Evolutionary conservation across 2,113 vertebrate genomes (phyloP).

Genomic region (Serilophus lunatus): DNA sequence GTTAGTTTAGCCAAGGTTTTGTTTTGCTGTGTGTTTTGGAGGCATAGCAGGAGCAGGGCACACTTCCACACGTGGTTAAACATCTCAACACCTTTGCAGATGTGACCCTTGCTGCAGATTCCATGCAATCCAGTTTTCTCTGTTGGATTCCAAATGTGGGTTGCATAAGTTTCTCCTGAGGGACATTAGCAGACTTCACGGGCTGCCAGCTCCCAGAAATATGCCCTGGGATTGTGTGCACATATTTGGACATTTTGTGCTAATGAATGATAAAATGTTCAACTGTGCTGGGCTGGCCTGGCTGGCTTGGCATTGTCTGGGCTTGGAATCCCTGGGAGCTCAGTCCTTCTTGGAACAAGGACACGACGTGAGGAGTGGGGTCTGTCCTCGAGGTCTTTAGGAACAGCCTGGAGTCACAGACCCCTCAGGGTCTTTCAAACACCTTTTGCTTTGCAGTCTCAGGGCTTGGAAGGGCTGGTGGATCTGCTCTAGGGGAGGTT

Average conservation of each 20-base stretch:
- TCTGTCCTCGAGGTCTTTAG: not conserved
- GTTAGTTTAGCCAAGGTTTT: not conserved
- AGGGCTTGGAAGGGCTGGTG: not conserved
- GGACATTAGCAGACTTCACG: constrained; percentile 5
- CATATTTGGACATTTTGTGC: constrained; percentile 64
- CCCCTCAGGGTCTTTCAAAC: not conserved
- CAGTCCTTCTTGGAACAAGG: not conserved
- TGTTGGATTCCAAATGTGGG: constrained; percentile 27
- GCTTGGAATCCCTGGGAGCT: not conserved
- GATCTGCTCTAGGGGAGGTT: not conserved
- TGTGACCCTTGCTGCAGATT: not conserved
- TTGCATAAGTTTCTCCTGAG: constrained; percentile 39
- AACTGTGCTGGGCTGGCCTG: not conserved
- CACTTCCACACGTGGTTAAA: not conserved
- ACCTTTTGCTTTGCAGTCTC: not conserved
- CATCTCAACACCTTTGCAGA: constrained; percentile 18
- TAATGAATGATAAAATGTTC: constrained; percentile 32
- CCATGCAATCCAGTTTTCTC: not conserved
- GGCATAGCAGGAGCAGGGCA: not conserved
- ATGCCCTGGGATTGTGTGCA: constrained; percentile 31
- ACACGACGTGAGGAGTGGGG: accelerated
- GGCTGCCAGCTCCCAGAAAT: constrained; percentile 60
- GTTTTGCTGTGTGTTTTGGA: not conserved
- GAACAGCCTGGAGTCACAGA: not conserved
- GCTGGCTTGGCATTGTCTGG: constrained; percentile 11